Base-by-base conservation (phyloP, 2,797 vertebrate species). In the Micropoecilia bifurca region DNA sequence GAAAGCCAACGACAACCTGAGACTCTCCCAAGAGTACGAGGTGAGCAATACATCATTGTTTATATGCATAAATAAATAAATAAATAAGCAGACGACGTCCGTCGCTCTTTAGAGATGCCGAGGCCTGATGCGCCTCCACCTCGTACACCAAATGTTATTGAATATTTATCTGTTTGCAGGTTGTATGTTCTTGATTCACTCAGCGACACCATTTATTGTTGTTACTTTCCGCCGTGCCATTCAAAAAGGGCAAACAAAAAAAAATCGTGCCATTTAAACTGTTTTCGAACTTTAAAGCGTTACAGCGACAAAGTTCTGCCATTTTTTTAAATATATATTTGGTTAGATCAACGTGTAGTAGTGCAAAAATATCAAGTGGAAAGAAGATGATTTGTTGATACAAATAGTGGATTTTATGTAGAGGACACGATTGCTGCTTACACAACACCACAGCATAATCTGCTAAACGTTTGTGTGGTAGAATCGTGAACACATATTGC, bases 1-100 rank as follows among this genome's bases (percentile, higher is more conserved):
- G 92, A 99, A 99, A 92, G 99, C 99, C 76, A 99, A 99, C 28
- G 99, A 99, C 96, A 99, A 99, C 95, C 96, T 99, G 91, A 96
- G 98, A 88, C 96, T 99, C 74, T 99, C 98, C n/a, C 98, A 99
- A 95, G 98, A 99, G 90, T 99, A 99, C 3, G 98, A 99, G 98
- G 98, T 99, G 95, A 89, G 94, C 76, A 81, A 76, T 46, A 4
- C n/a, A 55, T 75, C 74, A 75, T 80, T 69, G 74, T 82, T 82
- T 66, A 76, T 48, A 69, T 53, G 50, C 80, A 80, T 83, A 59
- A 79, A 33, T 83, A 59, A 79, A 33, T 83, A 59, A 79, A 85
- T 87, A 46, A 78, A 89, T 86, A 46, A 78, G 89, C 39, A 66
- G 74, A 82, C 71, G 39, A 36, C 76, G 36, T 77, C 50, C 68